Base-by-base conservation (phyloP, 1,140 invertebrate species). In the Tenebrio molitor region DNA sequence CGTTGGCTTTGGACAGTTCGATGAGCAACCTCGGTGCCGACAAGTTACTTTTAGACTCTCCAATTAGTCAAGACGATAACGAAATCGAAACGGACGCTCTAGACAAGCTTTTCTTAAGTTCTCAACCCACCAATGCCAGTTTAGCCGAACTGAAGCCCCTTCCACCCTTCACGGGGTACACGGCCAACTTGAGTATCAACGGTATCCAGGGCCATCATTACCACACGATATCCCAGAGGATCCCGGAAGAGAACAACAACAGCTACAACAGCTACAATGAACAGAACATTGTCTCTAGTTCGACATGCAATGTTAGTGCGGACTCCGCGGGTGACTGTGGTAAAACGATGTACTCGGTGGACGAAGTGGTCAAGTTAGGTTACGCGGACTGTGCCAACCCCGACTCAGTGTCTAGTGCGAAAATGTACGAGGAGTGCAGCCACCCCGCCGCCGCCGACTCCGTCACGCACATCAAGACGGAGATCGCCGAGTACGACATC, bases 151-250 rank as follows among this genome's bases (percentile, higher is more conserved):
- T 95, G 46, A 95, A 95, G 81, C 94, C 94, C 0, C 84, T 96
- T 70, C 93, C 93, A 0, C 93, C 94, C 0, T 95, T 95, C 82
- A 93, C 92, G 10, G 91, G 91, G 8, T 94, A 93, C 84, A 95
- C 92, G 1, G 92, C 91, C 0, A 92, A 93, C 78, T 84, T 93
- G 21, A 93, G 90, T 74, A 93, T 93, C 81, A 93, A 94, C 84
- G 92, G 93, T 15, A 93, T 95, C 78, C 90, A 92, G 44, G 91
- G 93, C n/a, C 92, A 93, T 79, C 93, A 95, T 79, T 93, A 92
- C 83, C 92, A 94, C 82, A 89, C 92, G 73, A 93, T 95, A 83
- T 91, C 92, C 1, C 89, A 90, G 80, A 84, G 88, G 44, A 84
- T 89, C 63, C 89, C 88, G 1, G 89, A 90, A 76, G 91, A 90